Conservation (phyloP, 2,888 invertebrate genomes). For the Lithophane semibrunnea region DNA sequence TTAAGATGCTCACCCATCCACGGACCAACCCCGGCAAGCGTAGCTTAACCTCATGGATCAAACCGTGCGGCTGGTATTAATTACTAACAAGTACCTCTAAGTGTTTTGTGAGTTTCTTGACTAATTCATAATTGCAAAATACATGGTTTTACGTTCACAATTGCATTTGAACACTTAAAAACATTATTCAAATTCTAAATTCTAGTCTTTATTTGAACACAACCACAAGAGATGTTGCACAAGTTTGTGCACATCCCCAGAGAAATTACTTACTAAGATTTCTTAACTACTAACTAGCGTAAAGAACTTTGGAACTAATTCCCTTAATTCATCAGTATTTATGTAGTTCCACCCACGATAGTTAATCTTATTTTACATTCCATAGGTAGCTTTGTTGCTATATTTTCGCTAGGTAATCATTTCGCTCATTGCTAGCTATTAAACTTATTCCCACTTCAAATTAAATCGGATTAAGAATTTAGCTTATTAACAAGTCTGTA, state of each 20-base stretch:
- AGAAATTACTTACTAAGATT: conserved; percentile 44
- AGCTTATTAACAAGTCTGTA: not conserved
- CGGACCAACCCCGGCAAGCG: too few relatives aligned
- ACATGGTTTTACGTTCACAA: not conserved
- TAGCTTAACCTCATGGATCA: too few relatives aligned
- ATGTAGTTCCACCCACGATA: conserved; percentile 1
- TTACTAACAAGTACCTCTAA: too few relatives aligned
- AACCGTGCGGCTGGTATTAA: too few relatives aligned
- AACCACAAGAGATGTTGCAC: conserved; percentile 31
- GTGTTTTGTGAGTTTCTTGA: too few relatives aligned
- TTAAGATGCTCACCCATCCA: too few relatives aligned
- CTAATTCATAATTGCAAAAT: not conserved
- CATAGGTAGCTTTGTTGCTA: not conserved
- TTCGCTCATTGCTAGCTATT: not conserved
- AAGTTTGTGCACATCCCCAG: conserved; percentile 22
- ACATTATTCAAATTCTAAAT: conserved; percentile 11
- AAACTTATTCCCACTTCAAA: not conserved
- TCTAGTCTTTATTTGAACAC: not conserved
- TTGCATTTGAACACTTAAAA: not conserved
- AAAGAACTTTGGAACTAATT: conserved; percentile 30
- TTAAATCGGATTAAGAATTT: conserved; percentile 11
- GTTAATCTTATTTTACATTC: not conserved
- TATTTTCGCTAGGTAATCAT: not conserved
- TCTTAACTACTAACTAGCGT: conserved; percentile 25
- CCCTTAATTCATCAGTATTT: conserved; percentile 37